phyloP scores from a whole-genome alignment of 2,888 invertebrate species.

The Cybosia mesomella region DNA sequence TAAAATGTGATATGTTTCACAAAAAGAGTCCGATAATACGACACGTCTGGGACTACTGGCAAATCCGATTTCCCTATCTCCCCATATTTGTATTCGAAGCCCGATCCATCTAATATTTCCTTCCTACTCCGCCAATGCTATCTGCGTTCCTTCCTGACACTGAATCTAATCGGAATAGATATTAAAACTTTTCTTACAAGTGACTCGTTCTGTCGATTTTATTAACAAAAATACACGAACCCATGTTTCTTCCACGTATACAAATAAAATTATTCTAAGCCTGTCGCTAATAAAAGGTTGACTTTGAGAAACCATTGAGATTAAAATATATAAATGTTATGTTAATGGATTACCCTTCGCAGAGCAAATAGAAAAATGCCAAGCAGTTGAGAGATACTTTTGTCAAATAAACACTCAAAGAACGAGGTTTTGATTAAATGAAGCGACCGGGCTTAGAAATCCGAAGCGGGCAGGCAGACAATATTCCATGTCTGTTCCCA shows the following conservation, averaged over 20 bases:
- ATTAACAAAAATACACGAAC: conserved; percentile 59
- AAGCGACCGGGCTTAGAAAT: conserved; percentile 68
- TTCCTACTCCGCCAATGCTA: conserved; percentile 82
- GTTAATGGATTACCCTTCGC: conserved; percentile 41
- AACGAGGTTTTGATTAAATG: conserved; percentile 71
- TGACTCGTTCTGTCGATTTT: conserved; percentile 66
- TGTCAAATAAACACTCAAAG: conserved; percentile 70
- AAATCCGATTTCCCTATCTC: conserved; percentile 86
- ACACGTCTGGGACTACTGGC: conserved; percentile 82
- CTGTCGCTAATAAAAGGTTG: conserved; percentile 5
- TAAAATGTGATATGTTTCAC: conserved; percentile 77
- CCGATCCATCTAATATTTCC: conserved; percentile 86
- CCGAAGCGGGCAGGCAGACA: conserved; percentile 62
- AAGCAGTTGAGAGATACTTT: conserved; percentile 57
- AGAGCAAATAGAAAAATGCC: conserved; percentile 42
- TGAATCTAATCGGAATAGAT: conserved; percentile 87
- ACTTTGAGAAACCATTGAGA: neutral
- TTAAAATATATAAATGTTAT: conserved; percentile 36
- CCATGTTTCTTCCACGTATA: conserved; percentile 39
- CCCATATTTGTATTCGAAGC: conserved; percentile 86
- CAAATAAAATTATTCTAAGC: conserved; percentile 4
- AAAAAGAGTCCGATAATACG: conserved; percentile 83
- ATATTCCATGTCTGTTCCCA: conserved; percentile 60
- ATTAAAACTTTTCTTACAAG: conserved; percentile 85
- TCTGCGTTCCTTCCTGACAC: conserved; percentile 86